Evolutionary conservation across 2,888 invertebrate genomes (phyloP).

Genomic region (Parnassius smintheus): DNA sequence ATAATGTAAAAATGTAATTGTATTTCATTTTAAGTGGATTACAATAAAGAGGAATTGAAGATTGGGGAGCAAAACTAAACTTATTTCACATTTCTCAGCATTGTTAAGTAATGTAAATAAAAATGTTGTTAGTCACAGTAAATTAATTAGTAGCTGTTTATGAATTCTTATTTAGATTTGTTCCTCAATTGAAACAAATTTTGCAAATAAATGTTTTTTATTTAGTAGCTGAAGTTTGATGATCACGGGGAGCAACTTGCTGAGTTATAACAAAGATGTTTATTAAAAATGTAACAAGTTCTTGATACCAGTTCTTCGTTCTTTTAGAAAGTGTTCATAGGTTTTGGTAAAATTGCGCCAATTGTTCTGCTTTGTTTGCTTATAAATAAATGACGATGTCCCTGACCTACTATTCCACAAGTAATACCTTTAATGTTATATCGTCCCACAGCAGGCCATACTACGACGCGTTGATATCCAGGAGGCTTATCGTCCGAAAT

Average conservation of each 20-base stretch:
- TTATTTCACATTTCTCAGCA: conserved; percentile 40
- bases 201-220: conserved; percentile 39
- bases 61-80: conserved; percentile 74
- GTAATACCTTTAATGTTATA: conserved; percentile 41
- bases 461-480: conserved; percentile 54
- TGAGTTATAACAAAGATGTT: neutral
- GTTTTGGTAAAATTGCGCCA: conserved; percentile 53
- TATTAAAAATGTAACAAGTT: neutral
- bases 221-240: neutral
- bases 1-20: conserved; percentile 45
- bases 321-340: conserved; percentile 62
- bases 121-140: neutral
- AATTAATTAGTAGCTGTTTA: neutral
- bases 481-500: conserved; percentile 63
- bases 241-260: neutral
- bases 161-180: conserved; percentile 56
- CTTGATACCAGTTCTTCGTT: neutral
- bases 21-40: conserved; percentile 48
- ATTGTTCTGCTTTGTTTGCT: conserved; percentile 61
- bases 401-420: conserved; percentile 54
- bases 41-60: conserved; percentile 56
- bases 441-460: conserved; percentile 71
- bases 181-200: conserved; percentile 64
- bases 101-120: neutral
- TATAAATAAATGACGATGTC: conserved; percentile 61